Evolutionary conservation across 2,113 vertebrate genomes (phyloP), one percentile per base, ranked within the genome.

Genomic region (Apteryx owenii): DNA sequence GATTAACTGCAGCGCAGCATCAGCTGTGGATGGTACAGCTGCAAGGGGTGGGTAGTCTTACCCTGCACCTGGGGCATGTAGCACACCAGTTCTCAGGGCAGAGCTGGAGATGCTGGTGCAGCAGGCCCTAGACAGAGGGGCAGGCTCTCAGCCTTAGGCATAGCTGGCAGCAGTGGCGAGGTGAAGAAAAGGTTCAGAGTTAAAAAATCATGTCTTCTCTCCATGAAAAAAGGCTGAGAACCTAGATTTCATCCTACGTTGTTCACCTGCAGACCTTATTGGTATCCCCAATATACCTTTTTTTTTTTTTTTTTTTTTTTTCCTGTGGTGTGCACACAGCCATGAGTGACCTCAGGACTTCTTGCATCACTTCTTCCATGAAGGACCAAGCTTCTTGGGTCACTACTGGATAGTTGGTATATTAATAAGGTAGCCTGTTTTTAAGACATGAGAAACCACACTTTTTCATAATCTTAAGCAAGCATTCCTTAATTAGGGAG

Each of bases 71-170:
- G n/a, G 69, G 70, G 21, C 21, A 19, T 3, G 36, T 51, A 62
- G 16, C 26, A 44, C 9, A 28, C 26, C 20, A 29, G 42, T 68
- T 83, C 48, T 58, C 4, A 2, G n/a, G 48, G 58, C 0, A 0
- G 85, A 90, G 46, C 29, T 92, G 69, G 46, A 89, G 51, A 70
- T 82, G 40, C 44, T 90, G 16, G 28, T 68, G 31, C 69, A 92
- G 26, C 36, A 29, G 17, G 36, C 17, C 38, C 23, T 4, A 2
- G 29, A 51, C 10, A 72, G 23, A 46, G 13, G 6, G 31, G 21
- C 33, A 64, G 64, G 42, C 40, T 88, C n/a, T 88, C 20, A 84
- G 53, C 33, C 23, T 84, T 50, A 36, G 21, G 58, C 18, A 19
- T 44, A 50, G 44, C 18, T 21, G 8, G 8, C 16, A 28, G 40